phyloP scores from a whole-genome alignment of 2,113 vertebrate species.

The Hucho hucho region DNA sequence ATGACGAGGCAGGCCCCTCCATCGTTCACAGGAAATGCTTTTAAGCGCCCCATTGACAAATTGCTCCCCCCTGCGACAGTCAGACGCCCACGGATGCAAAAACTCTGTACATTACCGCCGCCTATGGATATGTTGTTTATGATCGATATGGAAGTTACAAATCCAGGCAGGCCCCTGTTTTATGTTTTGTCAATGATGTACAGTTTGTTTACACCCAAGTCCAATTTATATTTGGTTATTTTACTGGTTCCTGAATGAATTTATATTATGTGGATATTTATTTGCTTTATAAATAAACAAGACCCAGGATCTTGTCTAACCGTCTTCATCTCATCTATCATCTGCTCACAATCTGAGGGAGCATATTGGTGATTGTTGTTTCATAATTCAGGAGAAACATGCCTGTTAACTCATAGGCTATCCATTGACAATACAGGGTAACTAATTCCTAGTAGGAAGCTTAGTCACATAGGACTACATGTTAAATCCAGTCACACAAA shows the following conservation, averaged over 20 bases:
- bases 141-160: constrained; percentile 29
- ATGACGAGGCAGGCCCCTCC: constrained; percentile 86
- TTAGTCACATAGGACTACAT: too few relatives aligned
- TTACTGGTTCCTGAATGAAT: constrained; percentile 70
- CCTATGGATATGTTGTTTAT: constrained; percentile 71
- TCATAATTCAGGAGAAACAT: too few relatives aligned
- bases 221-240: constrained; percentile 83
- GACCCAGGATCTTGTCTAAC: constrained; percentile 62
- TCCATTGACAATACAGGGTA: too few relatives aligned
- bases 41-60: constrained; percentile 55
- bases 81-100: constrained; percentile 69
- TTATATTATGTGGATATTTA: constrained; percentile 41
- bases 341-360: too few relatives aligned
- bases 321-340: background rate
- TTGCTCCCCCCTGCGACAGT: background rate
- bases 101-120: constrained; percentile 55
- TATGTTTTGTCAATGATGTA: constrained; percentile 79
- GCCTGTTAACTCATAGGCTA: too few relatives aligned
- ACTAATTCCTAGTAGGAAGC: too few relatives aligned
- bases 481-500: too few relatives aligned
- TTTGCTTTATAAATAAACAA: constrained; percentile 82
- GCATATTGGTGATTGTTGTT: too few relatives aligned
- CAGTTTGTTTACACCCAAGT: constrained; percentile 85
- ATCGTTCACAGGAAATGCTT: constrained; percentile 91
- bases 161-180: constrained; percentile 58